Evolutionary conservation across 1,140 invertebrate genomes (phyloP).

Genomic region (Panagrolaimus sp.): DNA sequence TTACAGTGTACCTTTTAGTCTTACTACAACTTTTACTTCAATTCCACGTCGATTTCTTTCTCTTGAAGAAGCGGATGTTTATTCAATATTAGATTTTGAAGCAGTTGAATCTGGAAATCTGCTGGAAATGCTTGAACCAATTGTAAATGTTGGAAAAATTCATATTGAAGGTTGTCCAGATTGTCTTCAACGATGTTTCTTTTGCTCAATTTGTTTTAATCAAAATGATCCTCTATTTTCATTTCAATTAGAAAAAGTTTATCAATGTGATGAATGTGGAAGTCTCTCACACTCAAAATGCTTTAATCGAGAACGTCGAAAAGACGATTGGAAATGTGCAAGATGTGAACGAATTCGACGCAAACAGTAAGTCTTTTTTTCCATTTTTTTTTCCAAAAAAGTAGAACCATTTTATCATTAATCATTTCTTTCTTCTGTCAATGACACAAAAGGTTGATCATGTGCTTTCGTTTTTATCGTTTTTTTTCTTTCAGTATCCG

Average conservation of each 20-base stretch:
- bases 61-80: slow-evolving; percentile 38
- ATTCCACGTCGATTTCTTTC: slow-evolving; percentile 36
- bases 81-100: slow-evolving; percentile 42
- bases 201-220: slow-evolving; percentile 45
- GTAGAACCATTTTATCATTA: no score
- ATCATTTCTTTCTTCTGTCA: no score
- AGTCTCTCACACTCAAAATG: slow-evolving; percentile 35
- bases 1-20: slow-evolving; percentile 25
- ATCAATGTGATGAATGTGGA: slow-evolving; percentile 37
- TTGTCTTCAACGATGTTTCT: slow-evolving; percentile 37
- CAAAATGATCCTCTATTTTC: slow-evolving; percentile 42
- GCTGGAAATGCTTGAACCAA: slow-evolving; percentile 44
- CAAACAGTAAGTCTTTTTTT: slow-evolving; percentile 25
- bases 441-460: no score
- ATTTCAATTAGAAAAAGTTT: slow-evolving; percentile 46
- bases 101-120: slow-evolving; percentile 43
- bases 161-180: slow-evolving; percentile 37
- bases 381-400: not conserved
- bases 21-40: slow-evolving; percentile 40
- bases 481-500: no score
- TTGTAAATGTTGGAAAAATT: slow-evolving; percentile 29
- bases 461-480: no score
- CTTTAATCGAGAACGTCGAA: slow-evolving; percentile 28
- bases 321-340: slow-evolving; percentile 20
- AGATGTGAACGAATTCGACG: slow-evolving; percentile 30